Evolutionary conservation across 2,888 invertebrate genomes (phyloP), one percentile per base, ranked within the genome.

Genomic region (Nasonia oneida): DNA sequence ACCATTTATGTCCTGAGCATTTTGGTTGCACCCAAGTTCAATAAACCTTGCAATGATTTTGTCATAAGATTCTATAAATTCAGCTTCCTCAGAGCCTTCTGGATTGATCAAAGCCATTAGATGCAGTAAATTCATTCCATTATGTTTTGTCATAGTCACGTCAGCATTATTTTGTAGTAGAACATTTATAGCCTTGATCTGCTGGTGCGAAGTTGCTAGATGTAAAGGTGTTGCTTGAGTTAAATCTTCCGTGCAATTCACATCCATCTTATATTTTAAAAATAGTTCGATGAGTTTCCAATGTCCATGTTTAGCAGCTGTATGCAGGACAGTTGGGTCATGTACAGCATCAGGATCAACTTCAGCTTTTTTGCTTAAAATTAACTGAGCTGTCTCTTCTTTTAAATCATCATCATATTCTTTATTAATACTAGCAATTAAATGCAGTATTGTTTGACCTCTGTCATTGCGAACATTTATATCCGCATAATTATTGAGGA

Each of bases 21-120:
- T 73, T 5, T 85, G 81, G 29, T 87, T 82, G 18, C 81, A 81
- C 3, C 79, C 84, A 15, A 29, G 10, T 23, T 76, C 73, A 18
- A 84, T 57, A 42, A 82, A 76, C 0, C 42, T 53, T 74, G 53
- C 47, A 6, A 84, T 70, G 18, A 74, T 74, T 29, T 84, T 73
- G 12, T 78, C 78, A 50, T 86, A 86, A 5, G 78, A 71, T 39
- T 86, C 86, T 50, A 81, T 81, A 39, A 83, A 84, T 53, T 81
- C 81, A 1, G 78, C n/a, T 37, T 84, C 82, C 29, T 78, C 67
- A 3, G 81, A 86, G 18, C 3, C 29, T 37, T 82, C 84, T 15
- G 81, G 81, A 84, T 87, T 82, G 1, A 82, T 81, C 29, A 80
- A 64, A 70, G 84, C 84, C 82, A 87, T 84, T 6, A 84, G 57